Evolutionary conservation across 2,888 invertebrate genomes (phyloP).

Genomic region (Galeruca laticollis): DNA sequence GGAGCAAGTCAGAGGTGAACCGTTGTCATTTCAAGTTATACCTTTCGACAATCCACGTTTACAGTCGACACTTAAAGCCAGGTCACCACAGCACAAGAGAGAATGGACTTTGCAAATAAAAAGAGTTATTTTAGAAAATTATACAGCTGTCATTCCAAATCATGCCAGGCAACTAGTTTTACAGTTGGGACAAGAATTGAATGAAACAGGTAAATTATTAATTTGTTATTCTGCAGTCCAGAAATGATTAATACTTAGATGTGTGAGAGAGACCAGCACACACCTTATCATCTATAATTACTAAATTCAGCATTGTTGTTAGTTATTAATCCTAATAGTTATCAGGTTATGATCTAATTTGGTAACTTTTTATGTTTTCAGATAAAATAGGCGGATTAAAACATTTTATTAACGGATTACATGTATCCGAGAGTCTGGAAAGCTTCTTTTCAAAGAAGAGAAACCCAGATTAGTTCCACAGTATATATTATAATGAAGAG

Average conservation of each 20-base stretch:
- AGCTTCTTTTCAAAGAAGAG: slow-evolving; percentile 19
- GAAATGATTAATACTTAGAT: background rate
- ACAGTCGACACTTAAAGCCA: slow-evolving; percentile 90
- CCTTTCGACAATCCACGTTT: slow-evolving; percentile 95
- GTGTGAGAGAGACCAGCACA: background rate
- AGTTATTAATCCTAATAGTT: background rate
- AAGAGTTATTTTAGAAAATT: slow-evolving; percentile 93
- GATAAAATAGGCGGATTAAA: slow-evolving; percentile 16
- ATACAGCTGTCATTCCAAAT: slow-evolving; percentile 92
- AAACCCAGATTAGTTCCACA: slow-evolving; percentile 10
- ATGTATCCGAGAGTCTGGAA: slow-evolving; percentile 22
- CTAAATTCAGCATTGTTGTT: no score
- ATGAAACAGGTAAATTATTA: slow-evolving; percentile 56
- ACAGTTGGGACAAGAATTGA: slow-evolving; percentile 81
- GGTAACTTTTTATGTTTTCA: slow-evolving; percentile 26
- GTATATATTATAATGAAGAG: slow-evolving; percentile 9
- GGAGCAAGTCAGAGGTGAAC: slow-evolving; percentile 94
- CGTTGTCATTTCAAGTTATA: slow-evolving; percentile 95
- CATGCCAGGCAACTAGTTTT: slow-evolving; percentile 93
- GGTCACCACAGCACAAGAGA: slow-evolving; percentile 86
- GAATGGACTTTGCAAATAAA: slow-evolving; percentile 85
- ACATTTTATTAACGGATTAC: slow-evolving; percentile 30
- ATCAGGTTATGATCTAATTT: background rate
- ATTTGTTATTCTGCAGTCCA: background rate
- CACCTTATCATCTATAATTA: background rate